These are phyloP conservation scores for Vulpes lagopus DNA, from an alignment of 2,113 vertebrate genomes.

Conservation along the genomic window DNA sequence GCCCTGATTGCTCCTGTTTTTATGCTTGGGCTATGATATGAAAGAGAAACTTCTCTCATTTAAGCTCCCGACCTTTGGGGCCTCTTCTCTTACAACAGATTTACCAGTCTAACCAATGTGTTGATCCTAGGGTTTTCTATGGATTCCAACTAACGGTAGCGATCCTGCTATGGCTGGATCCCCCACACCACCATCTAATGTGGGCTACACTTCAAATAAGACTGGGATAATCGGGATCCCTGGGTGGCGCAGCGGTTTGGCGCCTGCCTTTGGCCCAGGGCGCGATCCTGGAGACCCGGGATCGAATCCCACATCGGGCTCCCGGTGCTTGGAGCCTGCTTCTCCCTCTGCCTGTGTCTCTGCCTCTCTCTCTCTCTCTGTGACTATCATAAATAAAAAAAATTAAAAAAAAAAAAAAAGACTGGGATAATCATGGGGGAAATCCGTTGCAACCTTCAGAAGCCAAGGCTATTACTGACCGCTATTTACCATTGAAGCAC, in stretches of 20 bases:
- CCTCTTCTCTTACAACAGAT: not conserved
- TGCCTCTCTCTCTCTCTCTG: too few relatives aligned
- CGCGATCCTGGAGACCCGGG: too few relatives aligned
- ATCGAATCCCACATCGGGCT: too few relatives aligned
- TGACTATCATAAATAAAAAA: too few relatives aligned
- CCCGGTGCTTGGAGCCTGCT: too few relatives aligned
- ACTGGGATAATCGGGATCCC: not conserved
- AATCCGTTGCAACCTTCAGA: not conserved
- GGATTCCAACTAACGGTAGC: not conserved
- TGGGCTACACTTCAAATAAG: fast-evolving
- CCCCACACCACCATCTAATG: not conserved
- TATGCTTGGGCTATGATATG: not conserved
- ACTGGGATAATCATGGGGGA: not conserved
- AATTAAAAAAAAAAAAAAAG: too few relatives aligned
- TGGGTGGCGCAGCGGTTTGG: too few relatives aligned
- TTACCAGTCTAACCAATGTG: not conserved
- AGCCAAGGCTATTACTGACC: not conserved
- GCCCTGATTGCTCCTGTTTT: not conserved
- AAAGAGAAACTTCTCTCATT: not conserved
- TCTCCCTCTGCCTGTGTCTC: too few relatives aligned
- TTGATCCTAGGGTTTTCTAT: not conserved
- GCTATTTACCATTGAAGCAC: not conserved
- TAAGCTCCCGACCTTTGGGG: not conserved
- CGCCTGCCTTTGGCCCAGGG: too few relatives aligned
- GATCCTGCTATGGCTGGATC: not conserved